Conservation (phyloP, 2,113 vertebrate genomes). For the Pithys albifrons region DNA sequence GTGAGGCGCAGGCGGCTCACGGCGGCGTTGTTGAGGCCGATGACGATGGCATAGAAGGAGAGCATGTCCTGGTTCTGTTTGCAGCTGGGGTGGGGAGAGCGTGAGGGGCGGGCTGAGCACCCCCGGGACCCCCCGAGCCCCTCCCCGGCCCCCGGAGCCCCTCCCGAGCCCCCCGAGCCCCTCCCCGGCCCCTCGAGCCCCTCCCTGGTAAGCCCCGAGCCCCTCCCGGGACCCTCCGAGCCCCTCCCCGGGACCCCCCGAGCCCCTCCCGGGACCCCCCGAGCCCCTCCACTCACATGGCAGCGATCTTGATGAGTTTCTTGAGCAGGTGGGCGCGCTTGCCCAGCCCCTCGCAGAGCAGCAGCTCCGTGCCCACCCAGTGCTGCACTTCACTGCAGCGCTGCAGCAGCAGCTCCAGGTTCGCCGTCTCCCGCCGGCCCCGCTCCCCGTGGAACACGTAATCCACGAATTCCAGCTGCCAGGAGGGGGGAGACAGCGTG, state of each 20-base stretch:
- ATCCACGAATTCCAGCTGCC: slow-evolving; percentile 93
- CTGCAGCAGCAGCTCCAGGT: slow-evolving; percentile 95
- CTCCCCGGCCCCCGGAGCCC: not conserved
- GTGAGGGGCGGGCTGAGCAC: not conserved
- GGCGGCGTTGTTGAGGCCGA: slow-evolving; percentile 92
- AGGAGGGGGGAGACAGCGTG: fast-evolving
- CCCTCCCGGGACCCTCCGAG: not conserved
- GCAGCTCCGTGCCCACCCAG: slow-evolving; percentile 95
- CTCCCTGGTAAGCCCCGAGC: not conserved
- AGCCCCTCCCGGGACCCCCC: too few species aligned
- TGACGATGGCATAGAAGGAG: slow-evolving; percentile 91
- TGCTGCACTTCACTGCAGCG: slow-evolving; percentile 96
- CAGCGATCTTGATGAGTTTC: slow-evolving; percentile 96
- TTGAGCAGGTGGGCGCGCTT: slow-evolving; percentile 92
- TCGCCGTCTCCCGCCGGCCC: slow-evolving; percentile 92
- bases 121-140: fast-evolving
- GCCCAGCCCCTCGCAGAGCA: slow-evolving; percentile 90
- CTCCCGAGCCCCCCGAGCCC: not conserved
- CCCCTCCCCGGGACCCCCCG: too few species aligned
- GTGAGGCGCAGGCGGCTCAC: slow-evolving; percentile 91
- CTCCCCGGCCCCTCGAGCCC: not conserved
- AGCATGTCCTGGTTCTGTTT: slow-evolving; percentile 98
- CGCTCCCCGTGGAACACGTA: slow-evolving; percentile 95
- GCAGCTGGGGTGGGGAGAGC: slow-evolving; percentile 73
- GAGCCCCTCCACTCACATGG: slow-evolving; percentile 78